phyloP scores from a whole-genome alignment of 1,140 invertebrate genomes.

The Leptopilina clavipes region DNA sequence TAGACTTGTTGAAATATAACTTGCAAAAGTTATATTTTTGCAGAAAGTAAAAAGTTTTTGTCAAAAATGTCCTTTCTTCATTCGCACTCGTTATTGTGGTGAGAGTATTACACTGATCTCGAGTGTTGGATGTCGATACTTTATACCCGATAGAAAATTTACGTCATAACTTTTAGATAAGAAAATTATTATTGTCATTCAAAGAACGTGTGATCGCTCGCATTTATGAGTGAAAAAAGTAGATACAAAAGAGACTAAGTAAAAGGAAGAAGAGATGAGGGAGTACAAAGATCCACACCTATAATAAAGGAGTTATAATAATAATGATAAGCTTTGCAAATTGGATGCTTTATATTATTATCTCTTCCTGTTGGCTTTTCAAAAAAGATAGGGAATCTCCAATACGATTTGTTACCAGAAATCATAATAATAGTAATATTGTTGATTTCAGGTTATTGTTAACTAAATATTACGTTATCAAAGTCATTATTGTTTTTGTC shows the following conservation, averaged over 20 bases:
- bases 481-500: too few relatives aligned
- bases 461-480: not conserved
- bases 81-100: slow-evolving; percentile 34
- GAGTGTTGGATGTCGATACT: slow-evolving; percentile 43
- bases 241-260: slow-evolving; percentile 15
- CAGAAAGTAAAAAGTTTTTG: not conserved
- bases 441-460: not conserved
- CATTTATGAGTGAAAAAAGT: not conserved
- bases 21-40: slow-evolving; percentile 44
- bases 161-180: slow-evolving; percentile 48
- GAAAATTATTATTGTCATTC: slow-evolving; percentile 37
- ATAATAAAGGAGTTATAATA: slow-evolving; percentile 35
- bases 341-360: not conserved
- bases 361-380: slow-evolving; percentile 14
- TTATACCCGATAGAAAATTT: slow-evolving; percentile 54
- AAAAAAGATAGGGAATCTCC: not conserved
- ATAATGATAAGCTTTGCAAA: slow-evolving; percentile 32
- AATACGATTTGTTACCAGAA: not conserved
- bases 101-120: slow-evolving; percentile 48
- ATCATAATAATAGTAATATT: not conserved
- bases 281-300: slow-evolving; percentile 34
- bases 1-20: slow-evolving; percentile 52
- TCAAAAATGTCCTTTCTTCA: slow-evolving; percentile 37
- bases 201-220: slow-evolving; percentile 11
- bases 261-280: slow-evolving; percentile 34